Percentiles rank a stretch among this genome's conserved stretches.
Evolutionary conservation across 2,797 vertebrate genomes (phyloP).

Genomic region (Myotis findleyi): DNA sequence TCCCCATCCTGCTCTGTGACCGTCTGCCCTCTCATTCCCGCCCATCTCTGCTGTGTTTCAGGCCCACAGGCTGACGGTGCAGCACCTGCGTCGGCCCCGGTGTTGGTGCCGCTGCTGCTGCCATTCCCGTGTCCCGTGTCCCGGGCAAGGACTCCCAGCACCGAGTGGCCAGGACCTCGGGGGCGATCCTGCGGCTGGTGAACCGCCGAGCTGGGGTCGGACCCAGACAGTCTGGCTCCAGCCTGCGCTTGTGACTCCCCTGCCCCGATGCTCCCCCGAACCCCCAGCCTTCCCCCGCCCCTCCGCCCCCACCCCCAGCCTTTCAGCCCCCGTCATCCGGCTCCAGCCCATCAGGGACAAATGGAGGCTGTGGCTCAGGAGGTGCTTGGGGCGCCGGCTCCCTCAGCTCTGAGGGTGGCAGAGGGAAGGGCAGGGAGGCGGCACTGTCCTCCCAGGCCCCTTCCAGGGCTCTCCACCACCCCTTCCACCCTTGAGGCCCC

Average conservation of each 20-base stretch:
- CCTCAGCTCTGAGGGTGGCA: not conserved
- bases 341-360: not conserved
- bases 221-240: not conserved
- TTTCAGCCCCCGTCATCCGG: not conserved
- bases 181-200: not conserved
- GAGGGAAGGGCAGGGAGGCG: not conserved
- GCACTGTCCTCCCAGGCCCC: not conserved
- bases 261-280: not conserved
- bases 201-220: not conserved
- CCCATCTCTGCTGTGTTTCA: not conserved
- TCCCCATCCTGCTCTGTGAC: not conserved
- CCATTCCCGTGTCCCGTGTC: no score
- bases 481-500: not conserved
- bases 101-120: not conserved
- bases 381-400: not conserved
- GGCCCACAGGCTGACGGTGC: not conserved
- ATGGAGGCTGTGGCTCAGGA: not conserved
- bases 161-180: not conserved
- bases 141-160: not conserved
- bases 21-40: not conserved
- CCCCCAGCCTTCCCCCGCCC: not conserved
- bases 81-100: not conserved
- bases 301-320: not conserved
- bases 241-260: rapidly evolving
- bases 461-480: not conserved